These are phyloP conservation scores for Eudasyphora cyanicolor DNA, from an alignment of 2,888 invertebrate species.

Conservation along the genomic window DNA sequence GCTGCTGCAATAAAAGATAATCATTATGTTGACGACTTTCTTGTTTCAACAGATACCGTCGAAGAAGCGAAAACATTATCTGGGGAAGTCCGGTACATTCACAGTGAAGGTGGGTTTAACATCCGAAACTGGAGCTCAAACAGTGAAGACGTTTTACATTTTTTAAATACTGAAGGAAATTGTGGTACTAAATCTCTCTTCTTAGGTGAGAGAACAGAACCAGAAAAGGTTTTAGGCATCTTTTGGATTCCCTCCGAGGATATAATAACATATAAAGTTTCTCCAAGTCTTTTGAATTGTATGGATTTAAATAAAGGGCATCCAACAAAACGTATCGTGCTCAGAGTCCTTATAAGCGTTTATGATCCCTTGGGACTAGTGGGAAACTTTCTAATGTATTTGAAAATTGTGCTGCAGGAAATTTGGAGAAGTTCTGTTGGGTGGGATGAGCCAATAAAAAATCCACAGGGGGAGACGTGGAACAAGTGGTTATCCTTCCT, in stretches of 20 bases:
- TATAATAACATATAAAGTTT: conserved; percentile 45
- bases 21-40: background rate
- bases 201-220: conserved; percentile 29
- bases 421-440: conserved; percentile 1
- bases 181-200: background rate
- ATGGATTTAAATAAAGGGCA: too few relatives aligned
- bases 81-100: conserved; percentile 69
- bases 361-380: conserved; percentile 27
- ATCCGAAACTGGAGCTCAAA: too few relatives aligned
- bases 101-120: too few relatives aligned
- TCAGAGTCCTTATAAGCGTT: background rate
- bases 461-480: conserved; percentile 30
- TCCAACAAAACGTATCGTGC: too few relatives aligned
- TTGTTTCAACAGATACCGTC: background rate
- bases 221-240: conserved; percentile 34
- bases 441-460: conserved; percentile 17
- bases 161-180: background rate
- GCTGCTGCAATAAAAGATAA: background rate
- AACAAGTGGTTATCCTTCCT: background rate
- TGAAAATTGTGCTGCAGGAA: conserved; percentile 16
- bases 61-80: conserved; percentile 29
- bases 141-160: conserved; percentile 3
- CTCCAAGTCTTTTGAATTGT: background rate
- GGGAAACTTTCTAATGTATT: conserved; percentile 17
- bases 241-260: conserved; percentile 43